Conservation (phyloP, 2,797 vertebrate species). For the Uromys caudimaculatus region DNA sequence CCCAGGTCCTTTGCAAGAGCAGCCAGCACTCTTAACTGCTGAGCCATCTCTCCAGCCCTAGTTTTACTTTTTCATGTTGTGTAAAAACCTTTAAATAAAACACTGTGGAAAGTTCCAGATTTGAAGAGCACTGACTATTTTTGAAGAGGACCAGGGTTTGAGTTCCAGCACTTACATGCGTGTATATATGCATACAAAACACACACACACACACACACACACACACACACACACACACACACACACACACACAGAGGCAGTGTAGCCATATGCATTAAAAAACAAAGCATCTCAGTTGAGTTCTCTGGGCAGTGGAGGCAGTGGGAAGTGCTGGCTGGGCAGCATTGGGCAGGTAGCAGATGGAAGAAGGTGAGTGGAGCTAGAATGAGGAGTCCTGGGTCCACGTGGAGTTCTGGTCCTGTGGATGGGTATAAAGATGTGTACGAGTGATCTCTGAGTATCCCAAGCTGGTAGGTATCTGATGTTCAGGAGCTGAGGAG, state of each 20-base stretch:
- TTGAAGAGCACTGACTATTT: not conserved
- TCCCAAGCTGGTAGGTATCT: not conserved
- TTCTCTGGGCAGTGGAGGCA: not conserved
- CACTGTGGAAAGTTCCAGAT: accelerated
- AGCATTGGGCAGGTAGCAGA: not conserved
- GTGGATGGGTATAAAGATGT: not conserved
- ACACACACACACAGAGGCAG: no score
- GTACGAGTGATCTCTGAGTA: accelerated
- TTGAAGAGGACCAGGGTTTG: not conserved
- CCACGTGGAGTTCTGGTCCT: not conserved
- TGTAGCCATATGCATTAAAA: not conserved
- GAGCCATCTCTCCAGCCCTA: no score
- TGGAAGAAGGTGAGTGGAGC: not conserved
- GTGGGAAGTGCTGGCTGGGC: accelerated
- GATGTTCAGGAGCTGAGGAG: not conserved
- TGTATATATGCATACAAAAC: not conserved
- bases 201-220: not conserved
- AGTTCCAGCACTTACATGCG: not conserved
- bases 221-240: not conserved
- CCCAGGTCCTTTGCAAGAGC: no score
- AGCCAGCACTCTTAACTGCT: no score
- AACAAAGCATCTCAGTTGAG: not conserved
- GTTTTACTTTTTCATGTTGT: not conserved
- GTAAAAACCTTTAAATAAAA: not conserved
- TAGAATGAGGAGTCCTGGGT: not conserved